These are phyloP conservation scores for Andrena haemorrhoa DNA, from an alignment of 2,888 invertebrate genomes.

Conservation along the genomic window DNA sequence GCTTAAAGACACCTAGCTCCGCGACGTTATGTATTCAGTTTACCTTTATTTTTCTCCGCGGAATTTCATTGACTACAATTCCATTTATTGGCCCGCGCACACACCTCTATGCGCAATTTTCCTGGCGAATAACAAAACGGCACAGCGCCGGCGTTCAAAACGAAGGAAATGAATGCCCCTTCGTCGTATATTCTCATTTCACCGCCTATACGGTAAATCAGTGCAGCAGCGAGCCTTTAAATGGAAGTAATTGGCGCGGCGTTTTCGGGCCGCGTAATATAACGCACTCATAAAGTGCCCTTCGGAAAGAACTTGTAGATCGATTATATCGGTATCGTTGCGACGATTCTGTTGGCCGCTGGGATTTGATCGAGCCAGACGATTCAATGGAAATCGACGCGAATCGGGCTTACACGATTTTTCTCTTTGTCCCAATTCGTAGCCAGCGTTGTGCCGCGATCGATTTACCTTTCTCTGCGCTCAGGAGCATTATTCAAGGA, in stretches of 20 bases:
- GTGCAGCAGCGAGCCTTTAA: not conserved
- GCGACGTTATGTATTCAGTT: no score
- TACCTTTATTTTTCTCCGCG: no score
- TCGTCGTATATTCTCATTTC: not conserved
- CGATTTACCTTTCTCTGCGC: slow-evolving; percentile 5
- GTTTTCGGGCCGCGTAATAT: not conserved
- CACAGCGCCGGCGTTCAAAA: not conserved
- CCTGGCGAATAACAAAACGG: not conserved
- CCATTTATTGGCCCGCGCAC: not conserved
- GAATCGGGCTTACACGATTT: slow-evolving; percentile 39
- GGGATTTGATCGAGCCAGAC: slow-evolving; percentile 33
- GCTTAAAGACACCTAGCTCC: no score
- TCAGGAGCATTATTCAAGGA: not conserved
- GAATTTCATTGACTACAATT: not conserved
- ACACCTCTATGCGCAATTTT: not conserved
- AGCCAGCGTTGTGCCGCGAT: slow-evolving; percentile 4
- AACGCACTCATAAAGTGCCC: slow-evolving; percentile 1
- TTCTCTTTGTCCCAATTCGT: slow-evolving; percentile 26
- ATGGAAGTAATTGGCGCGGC: slow-evolving; percentile 29
- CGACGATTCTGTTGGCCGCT: slow-evolving; percentile 8
- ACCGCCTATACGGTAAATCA: not conserved
- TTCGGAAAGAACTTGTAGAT: slow-evolving; percentile 39
- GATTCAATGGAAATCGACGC: slow-evolving; percentile 19
- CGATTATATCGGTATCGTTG: slow-evolving; percentile 20
- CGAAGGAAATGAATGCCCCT: slow-evolving; percentile 8